phyloP scores from a whole-genome alignment of 1,140 invertebrate species.

The Lepidurus arcticus region DNA sequence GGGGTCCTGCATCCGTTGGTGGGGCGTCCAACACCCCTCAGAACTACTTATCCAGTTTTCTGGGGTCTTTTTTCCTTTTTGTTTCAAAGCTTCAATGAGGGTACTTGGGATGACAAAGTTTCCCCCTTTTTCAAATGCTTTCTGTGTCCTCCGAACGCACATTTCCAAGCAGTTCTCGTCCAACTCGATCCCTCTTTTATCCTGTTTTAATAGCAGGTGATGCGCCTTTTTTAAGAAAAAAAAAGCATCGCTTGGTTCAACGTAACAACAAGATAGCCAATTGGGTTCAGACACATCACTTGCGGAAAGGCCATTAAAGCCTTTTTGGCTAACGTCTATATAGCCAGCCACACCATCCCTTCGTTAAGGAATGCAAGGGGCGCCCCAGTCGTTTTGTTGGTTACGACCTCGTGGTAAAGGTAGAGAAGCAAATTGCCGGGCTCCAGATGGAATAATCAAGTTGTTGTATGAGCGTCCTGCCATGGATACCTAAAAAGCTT shows the following conservation, averaged over 20 bases:
- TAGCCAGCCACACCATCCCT: neutral
- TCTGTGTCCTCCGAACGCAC: neutral
- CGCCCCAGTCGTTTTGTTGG: neutral
- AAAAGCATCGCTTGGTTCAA: too few relatives aligned
- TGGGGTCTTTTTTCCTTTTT: neutral
- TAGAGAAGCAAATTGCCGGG: neutral
- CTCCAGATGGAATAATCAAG: conserved; percentile 21
- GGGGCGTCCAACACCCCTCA: too few relatives aligned
- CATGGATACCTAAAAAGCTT: neutral
- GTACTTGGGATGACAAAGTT: neutral
- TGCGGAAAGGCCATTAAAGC: neutral
- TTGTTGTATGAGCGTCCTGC: neutral
- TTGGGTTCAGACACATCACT: too few relatives aligned
- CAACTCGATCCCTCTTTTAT: neutral
- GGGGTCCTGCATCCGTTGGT: too few relatives aligned
- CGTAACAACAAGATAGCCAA: too few relatives aligned
- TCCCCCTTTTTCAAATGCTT: neutral
- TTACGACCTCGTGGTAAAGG: conserved; percentile 8
- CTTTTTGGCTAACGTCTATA: conserved; percentile 7
- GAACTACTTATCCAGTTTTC: neutral
- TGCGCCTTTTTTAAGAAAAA: too few relatives aligned
- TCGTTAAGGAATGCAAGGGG: conserved; percentile 8
- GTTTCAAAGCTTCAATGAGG: neutral
- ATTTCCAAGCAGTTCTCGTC: neutral
- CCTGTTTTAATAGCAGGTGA: neutral